Evolutionary conservation across 2,113 vertebrate genomes (phyloP), one percentile per base, ranked within the genome.

Genomic region (Pseudopodoces humilis): DNA sequence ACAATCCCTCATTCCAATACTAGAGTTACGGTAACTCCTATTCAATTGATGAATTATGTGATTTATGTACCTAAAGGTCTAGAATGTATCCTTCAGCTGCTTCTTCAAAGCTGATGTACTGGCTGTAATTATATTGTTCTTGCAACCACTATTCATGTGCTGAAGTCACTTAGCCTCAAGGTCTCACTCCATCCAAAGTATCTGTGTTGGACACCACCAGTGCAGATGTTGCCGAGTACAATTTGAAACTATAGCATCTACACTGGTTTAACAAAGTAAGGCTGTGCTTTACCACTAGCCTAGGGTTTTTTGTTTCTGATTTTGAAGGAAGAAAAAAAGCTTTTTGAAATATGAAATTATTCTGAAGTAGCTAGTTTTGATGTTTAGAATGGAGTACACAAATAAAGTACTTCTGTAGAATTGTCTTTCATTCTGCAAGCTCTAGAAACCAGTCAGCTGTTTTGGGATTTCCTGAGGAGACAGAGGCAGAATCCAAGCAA

Each of bases 191-290:
- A 70, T 11, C 33, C 27, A 39, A 84, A 27, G 15, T 18, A 59
- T 13, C 21, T 50, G 27, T n/a, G 31, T 19, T 39, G n/a, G 69
- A 83, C 43, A 50, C 3, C 9, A 18, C 14, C n/a, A 37, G 4
- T n/a, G 23, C 68, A 74, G 44, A 50, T 2, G 6, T 7, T 43
- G 71, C 27, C 5, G 13, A 67, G 21, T 10, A 44, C 0, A 0
- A 75, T 30, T 22, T 5, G 23, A 49, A 49, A 56, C 31, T 46
- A 14, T 1, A 52, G 35, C 24, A 59, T 71, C 84, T 59, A 44
- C 33, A 44, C 11, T 37, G 17, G 16, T 67, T 64, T 77, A 53
- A 84, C 18, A 53, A 23, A 39, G 16, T 21, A 60, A 68, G 14
- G 5, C 16, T 56, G 6, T 12, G 46, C 24, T 92, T 79, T 44